Evolutionary conservation across 2,113 vertebrate species (phyloP), one percentile per base, ranked within the genome.

Genomic region (Macquaria ambigua): DNA sequence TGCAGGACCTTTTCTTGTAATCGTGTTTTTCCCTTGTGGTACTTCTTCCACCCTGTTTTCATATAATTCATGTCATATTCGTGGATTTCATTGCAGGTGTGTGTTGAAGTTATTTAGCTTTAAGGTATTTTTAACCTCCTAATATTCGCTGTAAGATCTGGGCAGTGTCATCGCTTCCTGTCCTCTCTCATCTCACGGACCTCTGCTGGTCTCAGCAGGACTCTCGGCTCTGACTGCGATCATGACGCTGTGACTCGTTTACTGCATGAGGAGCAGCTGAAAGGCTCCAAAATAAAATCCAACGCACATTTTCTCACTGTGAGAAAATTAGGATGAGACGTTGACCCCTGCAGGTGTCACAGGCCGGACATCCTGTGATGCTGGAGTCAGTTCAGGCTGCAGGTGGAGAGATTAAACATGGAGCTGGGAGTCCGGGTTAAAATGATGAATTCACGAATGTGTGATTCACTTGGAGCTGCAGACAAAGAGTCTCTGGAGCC

Each of bases 401-500:
- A 28, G 41, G n/a, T 48, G 1, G 39, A 8, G 34, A 55, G 5
- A 5, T 34, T 34, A 5, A 34, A 34, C 34, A 7, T 12, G 41
- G 12, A 69, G 43, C 53, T 5, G 39, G 3, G 11, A 12, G 68
- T 39, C 6, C 0, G 6, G 9, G 39, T 37, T 41, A 25, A 73
- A 68, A 66, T 25, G 23, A 67, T 28, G 1, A 7, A 8, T 28
- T 69, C 21, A 43, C 53, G 18, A 63, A 28, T 63, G 12, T 53
- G 56, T 64, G 69, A 55, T 76, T 70, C 8, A 76, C 31, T 52
- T 0, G 0, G 46, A 50, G 55, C 43, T 39, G 62, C 63, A 61
- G 72, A 50, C 37, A n/a, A 28, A 74, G 28, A 69, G 67, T 20
- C 55, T 34, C 66, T 23, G 68, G 58, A 63, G 68, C 16, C 31